Base-by-base conservation (phyloP, 2,113 vertebrate genomes). In the Nothocercus nigrocapillus region DNA sequence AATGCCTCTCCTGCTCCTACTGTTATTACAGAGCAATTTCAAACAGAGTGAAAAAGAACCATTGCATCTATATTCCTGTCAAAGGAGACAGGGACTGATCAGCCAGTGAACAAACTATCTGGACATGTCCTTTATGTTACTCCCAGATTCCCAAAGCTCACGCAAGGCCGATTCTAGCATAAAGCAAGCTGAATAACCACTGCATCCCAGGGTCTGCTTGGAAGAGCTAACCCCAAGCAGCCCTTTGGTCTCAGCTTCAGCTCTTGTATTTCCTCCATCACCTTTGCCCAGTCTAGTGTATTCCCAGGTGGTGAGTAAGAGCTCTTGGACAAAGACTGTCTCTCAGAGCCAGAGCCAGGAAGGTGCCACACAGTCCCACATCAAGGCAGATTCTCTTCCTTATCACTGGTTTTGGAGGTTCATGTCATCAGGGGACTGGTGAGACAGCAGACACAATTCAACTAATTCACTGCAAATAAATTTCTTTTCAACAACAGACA, bases 21-120 rank as follows among this genome's bases (percentile, higher is more conserved):
- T 94, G 96, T 96, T 97, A 97, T 97, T 97, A 96, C 93, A 94
- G 78, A 98, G 97, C 97, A 91, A 93, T 97, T 97, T 96, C 96
- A 97, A 97, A 88, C 88, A 58, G 97, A 97, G 93, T 73, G 93
- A 91, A 90, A 95, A 85, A 97, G 93, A 87, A 89, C 87, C 91
- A 61, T 21, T 90, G 59, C 83, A 97, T 97, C 96, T 96, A 88
- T 97, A 89, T 86, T 73, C 93, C 92, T 97, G 96, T 97, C 97
- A 96, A 40, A 91, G 72, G 47, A 90, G 90, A 89, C 79, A 49
- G 93, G 19, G 90, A 85, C 92, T 95, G 89, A 94, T 82, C 18
- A 34, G 73, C 51, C 75, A 72, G 88, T 3, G 13, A 88, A 93
- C 79, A 75, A 95, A 68, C 77, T 61, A 51, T 70, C 89, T 73